Evolutionary conservation across 2,113 vertebrate species (phyloP).

Genomic region (Chaetodon trifascialis): DNA sequence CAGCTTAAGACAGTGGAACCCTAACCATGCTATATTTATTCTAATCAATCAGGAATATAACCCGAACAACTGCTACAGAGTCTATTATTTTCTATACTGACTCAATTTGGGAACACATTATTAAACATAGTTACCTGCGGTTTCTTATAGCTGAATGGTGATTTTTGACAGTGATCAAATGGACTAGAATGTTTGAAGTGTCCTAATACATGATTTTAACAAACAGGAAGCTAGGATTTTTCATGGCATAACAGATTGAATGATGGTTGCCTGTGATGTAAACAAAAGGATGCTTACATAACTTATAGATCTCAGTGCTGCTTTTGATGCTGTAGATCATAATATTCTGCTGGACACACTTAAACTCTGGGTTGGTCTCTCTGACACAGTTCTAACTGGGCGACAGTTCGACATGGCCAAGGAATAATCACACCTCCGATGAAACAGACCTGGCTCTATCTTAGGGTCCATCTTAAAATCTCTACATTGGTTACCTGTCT

Average conservation of each 20-base stretch:
- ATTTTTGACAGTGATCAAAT: not conserved
- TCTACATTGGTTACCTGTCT: no score
- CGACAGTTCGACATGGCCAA: no score
- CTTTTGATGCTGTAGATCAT: no score
- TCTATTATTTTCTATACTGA: not conserved
- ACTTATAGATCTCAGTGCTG: not conserved
- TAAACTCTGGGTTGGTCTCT: no score
- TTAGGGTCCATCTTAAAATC: no score
- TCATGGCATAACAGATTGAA: not conserved
- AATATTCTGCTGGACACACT: no score
- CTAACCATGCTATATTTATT: not conserved
- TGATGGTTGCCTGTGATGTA: not conserved
- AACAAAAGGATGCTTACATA: not conserved
- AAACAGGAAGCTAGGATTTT: not conserved
- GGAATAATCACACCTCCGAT: no score
- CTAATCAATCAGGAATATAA: not conserved
- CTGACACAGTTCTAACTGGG: no score
- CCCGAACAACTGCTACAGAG: not conserved
- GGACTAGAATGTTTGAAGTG: not conserved
- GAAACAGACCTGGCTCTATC: no score
- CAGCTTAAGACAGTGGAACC: conserved; percentile 3
- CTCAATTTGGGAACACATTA: not conserved
- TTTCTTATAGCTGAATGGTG: not conserved
- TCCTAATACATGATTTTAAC: not conserved
- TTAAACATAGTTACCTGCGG: not conserved